phyloP scores from a whole-genome alignment of 2,113 vertebrate species.

The Gasterosteus nipponicus region DNA sequence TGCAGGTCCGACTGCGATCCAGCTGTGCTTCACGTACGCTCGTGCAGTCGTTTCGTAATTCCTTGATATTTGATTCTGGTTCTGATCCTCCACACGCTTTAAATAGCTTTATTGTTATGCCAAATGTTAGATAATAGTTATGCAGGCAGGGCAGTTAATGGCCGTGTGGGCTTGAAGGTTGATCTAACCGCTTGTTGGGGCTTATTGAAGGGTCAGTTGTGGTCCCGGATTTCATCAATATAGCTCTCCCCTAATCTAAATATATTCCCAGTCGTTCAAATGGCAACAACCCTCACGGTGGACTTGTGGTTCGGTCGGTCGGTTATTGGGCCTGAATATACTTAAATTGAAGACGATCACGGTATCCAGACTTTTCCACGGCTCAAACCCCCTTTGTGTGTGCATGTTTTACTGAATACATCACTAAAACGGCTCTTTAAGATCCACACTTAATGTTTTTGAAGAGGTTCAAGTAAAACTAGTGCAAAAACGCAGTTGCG shows the following conservation, averaged over 20 bases:
- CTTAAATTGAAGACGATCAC: neutral
- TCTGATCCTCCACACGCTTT: too few relatives aligned
- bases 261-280: neutral
- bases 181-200: too few relatives aligned
- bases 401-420: conserved; percentile 15
- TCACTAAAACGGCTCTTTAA: neutral
- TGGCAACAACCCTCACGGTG: neutral
- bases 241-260: neutral
- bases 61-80: neutral
- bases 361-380: neutral
- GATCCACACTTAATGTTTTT: neutral
- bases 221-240: neutral
- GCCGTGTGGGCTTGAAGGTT: neutral
- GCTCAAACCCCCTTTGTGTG: neutral
- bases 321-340: neutral
- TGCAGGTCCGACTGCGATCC: neutral
- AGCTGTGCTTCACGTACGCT: too few relatives aligned
- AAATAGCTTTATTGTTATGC: neutral
- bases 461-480: neutral
- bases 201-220: neutral
- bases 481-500: conserved; percentile 6
- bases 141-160: neutral
- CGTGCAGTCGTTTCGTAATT: neutral
- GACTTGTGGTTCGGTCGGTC: neutral
- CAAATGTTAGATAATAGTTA: neutral